Conservation (phyloP, 2,797 vertebrate genomes). For the Jordanella pulchra region DNA sequence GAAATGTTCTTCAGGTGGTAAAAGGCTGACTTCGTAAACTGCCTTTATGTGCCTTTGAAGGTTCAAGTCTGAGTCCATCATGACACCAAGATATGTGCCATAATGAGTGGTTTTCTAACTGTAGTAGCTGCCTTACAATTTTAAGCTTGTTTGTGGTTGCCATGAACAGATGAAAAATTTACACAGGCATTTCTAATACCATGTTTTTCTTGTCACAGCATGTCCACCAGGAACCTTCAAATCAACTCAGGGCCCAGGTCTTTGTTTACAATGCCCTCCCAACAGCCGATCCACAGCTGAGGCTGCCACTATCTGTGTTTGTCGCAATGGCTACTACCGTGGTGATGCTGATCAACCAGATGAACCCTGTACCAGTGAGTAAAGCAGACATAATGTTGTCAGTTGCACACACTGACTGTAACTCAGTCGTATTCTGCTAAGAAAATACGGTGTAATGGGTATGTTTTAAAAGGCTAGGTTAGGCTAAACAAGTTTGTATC, state of each 20-base stretch:
- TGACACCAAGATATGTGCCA: too few relatives aligned
- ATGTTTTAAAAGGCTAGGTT: neutral
- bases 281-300: conserved; percentile 94
- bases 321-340: conserved; percentile 94
- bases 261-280: conserved; percentile 89
- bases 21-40: too few relatives aligned
- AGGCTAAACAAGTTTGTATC: conserved; percentile 15
- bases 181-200: conserved; percentile 6
- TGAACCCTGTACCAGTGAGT: conserved; percentile 95
- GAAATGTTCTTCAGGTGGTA: too few relatives aligned
- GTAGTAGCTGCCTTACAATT: too few relatives aligned
- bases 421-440: neutral
- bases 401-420: neutral
- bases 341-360: conserved; percentile 89
- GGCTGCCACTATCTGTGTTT: conserved; percentile 89
- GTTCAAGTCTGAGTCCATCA: too few relatives aligned
- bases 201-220: conserved; percentile 78
- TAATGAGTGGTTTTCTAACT: too few relatives aligned
- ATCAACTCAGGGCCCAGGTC: conserved; percentile 88
- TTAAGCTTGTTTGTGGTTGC: too few relatives aligned
- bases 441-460: neutral
- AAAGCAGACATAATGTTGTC: neutral
- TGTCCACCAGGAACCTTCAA: conserved; percentile 96
- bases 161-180: too few relatives aligned
- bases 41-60: too few relatives aligned